A percentile compares a stretch with the other conserved stretches of the same genome.
Conservation (phyloP, 2,113 vertebrate genomes). For the Sorex araneus region DNA sequence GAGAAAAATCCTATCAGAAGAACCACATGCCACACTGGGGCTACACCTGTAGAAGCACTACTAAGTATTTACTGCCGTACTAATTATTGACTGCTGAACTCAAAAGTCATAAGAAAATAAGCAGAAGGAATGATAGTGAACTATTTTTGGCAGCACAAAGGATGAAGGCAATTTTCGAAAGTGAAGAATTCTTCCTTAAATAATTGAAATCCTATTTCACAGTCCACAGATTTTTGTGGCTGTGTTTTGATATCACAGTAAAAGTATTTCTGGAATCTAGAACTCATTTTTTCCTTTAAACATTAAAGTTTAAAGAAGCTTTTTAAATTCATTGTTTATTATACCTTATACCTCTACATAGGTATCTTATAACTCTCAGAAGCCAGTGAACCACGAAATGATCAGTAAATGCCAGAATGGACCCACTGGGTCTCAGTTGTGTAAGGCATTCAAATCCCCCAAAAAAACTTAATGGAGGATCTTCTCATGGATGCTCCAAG, state of each 20-base stretch:
- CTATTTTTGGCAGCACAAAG: constrained; percentile 78
- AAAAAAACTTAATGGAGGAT: not conserved
- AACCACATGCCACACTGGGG: not conserved
- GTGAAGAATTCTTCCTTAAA: constrained; percentile 78
- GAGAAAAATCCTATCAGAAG: not conserved
- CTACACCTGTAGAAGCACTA: constrained; percentile 47
- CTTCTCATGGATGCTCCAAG: not conserved
- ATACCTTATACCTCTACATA: constrained; percentile 5
- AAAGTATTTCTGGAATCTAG: constrained; percentile 61
- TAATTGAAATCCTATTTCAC: constrained; percentile 88
- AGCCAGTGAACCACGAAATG: constrained; percentile 6
- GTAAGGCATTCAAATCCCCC: not conserved
- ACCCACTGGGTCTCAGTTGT: not conserved
- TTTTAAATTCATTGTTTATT: constrained; percentile 2
- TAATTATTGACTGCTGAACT: constrained; percentile 84
- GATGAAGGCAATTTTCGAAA: constrained; percentile 67
- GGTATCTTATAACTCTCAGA: not conserved
- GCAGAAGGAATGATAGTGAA: constrained; percentile 17
- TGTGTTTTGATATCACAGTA: not conserved
- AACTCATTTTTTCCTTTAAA: not conserved
- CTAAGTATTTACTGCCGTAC: constrained; percentile 77
- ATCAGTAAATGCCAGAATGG: constrained; percentile 36
- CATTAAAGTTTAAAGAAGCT: not conserved
- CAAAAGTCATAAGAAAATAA: constrained; percentile 67
- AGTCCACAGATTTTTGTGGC: constrained; percentile 78